Evolutionary conservation across 2,113 vertebrate genomes (phyloP).

Genomic region (Gila orcuttii): DNA sequence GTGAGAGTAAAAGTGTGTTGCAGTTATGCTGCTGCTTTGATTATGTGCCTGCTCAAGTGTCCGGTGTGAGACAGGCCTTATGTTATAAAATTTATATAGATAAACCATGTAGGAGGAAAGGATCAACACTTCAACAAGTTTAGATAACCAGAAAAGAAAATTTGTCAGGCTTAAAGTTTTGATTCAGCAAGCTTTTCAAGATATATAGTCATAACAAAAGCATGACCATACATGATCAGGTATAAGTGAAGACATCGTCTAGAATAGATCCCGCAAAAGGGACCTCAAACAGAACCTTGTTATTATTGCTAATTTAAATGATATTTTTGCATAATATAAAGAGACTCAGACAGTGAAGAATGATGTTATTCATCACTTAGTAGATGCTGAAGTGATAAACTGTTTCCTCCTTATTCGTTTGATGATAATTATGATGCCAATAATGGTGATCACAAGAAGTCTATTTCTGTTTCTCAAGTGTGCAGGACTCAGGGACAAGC

Average conservation of each 20-base stretch:
- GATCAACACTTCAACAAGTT: neutral
- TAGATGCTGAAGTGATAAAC: conserved; percentile 29
- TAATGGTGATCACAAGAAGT: neutral
- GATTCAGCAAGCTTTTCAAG: conserved; percentile 9
- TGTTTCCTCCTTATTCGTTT: neutral
- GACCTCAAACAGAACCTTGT: conserved; percentile 55
- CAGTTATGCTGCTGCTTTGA: neutral
- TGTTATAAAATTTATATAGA: neutral
- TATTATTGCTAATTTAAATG: conserved; percentile 50
- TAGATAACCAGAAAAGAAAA: neutral
- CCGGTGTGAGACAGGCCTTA: neutral
- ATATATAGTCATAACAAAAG: neutral
- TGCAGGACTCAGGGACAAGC: neutral
- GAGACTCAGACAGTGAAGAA: neutral
- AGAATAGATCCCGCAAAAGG: conserved; percentile 33
- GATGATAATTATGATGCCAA: conserved; percentile 1
- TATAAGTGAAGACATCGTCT: conserved; percentile 38
- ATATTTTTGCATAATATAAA: conserved; percentile 58
- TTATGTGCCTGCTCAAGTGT: neutral
- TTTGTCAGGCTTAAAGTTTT: neutral
- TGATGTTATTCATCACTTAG: neutral
- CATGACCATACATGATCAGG: conserved; percentile 1
- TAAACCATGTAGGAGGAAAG: neutral
- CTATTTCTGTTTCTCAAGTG: neutral
- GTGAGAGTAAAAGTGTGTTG: neutral